Evolutionary conservation across 2,888 invertebrate species (phyloP).

Genomic region (Ectobius pallidus): DNA sequence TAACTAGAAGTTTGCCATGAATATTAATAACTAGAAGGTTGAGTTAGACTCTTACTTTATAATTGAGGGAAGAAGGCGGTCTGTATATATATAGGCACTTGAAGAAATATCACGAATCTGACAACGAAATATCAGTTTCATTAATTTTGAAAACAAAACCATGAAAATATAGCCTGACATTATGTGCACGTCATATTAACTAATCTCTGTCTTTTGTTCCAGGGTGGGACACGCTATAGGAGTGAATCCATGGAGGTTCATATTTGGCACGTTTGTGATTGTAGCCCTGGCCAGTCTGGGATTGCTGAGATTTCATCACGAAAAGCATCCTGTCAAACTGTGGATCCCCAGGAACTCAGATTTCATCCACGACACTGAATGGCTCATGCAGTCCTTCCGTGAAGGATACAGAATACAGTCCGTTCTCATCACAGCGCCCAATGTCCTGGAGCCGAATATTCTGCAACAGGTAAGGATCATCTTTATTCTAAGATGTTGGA

Average conservation of each 20-base stretch:
- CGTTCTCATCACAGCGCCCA: conserved; percentile 67
- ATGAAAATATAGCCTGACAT: too few relatives aligned
- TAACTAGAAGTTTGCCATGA: too few relatives aligned
- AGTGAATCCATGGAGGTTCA: conserved; percentile 64
- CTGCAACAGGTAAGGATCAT: conserved; percentile 59
- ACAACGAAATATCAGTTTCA: too few relatives aligned
- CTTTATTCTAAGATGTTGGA: too few relatives aligned
- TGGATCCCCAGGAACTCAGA: conserved; percentile 78
- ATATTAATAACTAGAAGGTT: too few relatives aligned
- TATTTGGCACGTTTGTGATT: conserved; percentile 61
- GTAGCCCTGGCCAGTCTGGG: conserved; percentile 66
- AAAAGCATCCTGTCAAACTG: conserved; percentile 75
- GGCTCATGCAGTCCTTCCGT: conserved; percentile 71
- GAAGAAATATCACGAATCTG: too few relatives aligned
- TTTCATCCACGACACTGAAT: conserved; percentile 71
- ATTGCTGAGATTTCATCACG: conserved; percentile 68
- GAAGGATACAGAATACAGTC: conserved; percentile 67
- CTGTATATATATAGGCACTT: too few relatives aligned
- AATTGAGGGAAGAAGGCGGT: too few relatives aligned
- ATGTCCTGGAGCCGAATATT: conserved; percentile 68
- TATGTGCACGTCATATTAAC: too few relatives aligned
- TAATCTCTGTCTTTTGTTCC: too few relatives aligned
- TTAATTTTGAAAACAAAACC: too few relatives aligned
- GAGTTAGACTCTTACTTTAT: too few relatives aligned
- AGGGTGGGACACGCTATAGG: conserved; percentile 69